Evolutionary conservation across 2,888 invertebrate species (phyloP).

Genomic region (Mythimna loreyi): DNA sequence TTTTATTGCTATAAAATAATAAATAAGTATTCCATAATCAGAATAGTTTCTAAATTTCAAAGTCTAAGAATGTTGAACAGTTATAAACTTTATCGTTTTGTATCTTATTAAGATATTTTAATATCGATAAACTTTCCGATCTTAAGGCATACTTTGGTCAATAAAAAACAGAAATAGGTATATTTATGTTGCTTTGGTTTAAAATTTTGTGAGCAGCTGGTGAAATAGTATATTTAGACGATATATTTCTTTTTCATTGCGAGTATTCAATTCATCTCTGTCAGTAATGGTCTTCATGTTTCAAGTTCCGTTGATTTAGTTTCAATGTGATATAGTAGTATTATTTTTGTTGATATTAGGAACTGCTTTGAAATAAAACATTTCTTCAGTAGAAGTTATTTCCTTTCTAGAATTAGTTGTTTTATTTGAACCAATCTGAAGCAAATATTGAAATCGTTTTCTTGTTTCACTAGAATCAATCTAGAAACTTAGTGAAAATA

Average conservation of each 20-base stretch:
- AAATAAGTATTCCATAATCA: constrained; percentile 17
- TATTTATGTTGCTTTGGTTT: constrained; percentile 4
- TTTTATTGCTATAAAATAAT: constrained; percentile 8
- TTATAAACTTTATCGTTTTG: constrained; percentile 33
- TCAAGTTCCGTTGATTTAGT: constrained; percentile 25
- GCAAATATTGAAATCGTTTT: background rate
- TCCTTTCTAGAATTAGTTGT: background rate
- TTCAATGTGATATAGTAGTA: constrained; percentile 2
- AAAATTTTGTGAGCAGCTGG: constrained; percentile 13
- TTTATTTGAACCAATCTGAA: background rate
- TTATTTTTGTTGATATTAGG: constrained; percentile 1
- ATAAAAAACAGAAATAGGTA: constrained; percentile 25
- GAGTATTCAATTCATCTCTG: constrained; percentile 32
- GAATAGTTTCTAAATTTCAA: constrained; percentile 43
- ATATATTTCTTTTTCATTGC: constrained; percentile 20
- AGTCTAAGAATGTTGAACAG: constrained; percentile 37
- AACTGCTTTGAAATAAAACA: background rate
- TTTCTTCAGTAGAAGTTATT: background rate
- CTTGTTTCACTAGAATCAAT: no score
- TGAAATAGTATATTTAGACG: constrained; percentile 28
- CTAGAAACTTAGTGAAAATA: no score
- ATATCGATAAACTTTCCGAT: constrained; percentile 50
- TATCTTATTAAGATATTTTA: constrained; percentile 37
- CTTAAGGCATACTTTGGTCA: constrained; percentile 33
- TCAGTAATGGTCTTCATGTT: constrained; percentile 32